phyloP scores from a whole-genome alignment of 2,113 vertebrate genomes.

The Psammodynastes pulverulentus region DNA sequence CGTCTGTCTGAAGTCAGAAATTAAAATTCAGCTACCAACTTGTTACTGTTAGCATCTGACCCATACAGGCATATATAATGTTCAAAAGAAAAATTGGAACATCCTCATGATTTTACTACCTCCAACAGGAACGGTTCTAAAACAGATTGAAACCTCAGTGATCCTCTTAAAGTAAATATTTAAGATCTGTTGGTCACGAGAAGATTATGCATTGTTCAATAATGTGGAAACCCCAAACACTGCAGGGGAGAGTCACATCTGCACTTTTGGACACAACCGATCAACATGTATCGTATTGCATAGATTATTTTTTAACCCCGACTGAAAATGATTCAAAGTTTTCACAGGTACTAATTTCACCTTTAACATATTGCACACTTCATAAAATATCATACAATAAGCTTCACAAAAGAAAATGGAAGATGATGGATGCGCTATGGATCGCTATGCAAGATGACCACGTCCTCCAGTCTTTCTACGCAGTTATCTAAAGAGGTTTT shows the following conservation, averaged over 20 bases:
- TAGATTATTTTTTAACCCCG: background rate
- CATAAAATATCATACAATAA: background rate
- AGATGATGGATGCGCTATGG: background rate
- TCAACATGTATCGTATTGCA: background rate
- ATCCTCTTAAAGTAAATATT: background rate
- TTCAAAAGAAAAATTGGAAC: background rate
- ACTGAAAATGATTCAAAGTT: background rate
- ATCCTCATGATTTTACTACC: background rate
- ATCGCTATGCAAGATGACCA: background rate
- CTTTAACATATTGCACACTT: background rate
- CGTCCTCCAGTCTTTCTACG: background rate
- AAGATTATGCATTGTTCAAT: slow-evolving; percentile 20
- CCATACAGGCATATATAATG: background rate
- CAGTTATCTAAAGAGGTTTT: background rate
- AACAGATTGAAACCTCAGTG: background rate
- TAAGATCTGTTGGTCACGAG: slow-evolving; percentile 22
- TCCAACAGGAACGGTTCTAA: background rate
- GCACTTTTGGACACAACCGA: background rate
- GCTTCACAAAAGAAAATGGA: background rate
- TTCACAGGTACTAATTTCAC: background rate
- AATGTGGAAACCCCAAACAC: background rate
- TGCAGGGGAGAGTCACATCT: rapidly evolving
- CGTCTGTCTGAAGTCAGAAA: background rate
- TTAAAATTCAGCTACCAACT: background rate
- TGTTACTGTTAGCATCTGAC: background rate